Percentiles rank a stretch among this genome's conserved stretches.
phyloP scores from a whole-genome alignment of 2,888 invertebrate genomes.

The Hydriomena furcata region DNA sequence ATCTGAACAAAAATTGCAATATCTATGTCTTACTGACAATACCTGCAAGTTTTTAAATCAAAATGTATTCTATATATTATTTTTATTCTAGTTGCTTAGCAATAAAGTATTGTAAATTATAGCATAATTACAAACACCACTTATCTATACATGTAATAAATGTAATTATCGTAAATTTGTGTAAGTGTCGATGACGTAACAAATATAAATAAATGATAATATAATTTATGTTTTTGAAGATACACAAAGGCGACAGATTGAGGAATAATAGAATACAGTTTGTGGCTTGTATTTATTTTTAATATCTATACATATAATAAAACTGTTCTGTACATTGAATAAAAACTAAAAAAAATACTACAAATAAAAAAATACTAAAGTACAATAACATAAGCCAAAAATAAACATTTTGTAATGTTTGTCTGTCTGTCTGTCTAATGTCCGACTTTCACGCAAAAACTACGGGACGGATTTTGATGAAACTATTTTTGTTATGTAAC shows the following conservation, averaged over 20 bases:
- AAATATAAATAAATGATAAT: slow-evolving; percentile 19
- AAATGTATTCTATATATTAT: background rate
- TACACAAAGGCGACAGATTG: background rate
- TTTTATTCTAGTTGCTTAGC: background rate
- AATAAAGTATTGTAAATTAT: slow-evolving; percentile 16
- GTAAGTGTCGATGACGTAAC: slow-evolving; percentile 27
- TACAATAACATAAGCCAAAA: too few relatives aligned
- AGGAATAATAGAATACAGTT: background rate
- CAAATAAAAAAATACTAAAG: too few relatives aligned
- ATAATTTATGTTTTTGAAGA: background rate
- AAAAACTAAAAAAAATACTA: too few relatives aligned
- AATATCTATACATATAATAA: too few relatives aligned
- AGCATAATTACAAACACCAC: slow-evolving; percentile 16
- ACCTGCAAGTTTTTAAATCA: background rate
- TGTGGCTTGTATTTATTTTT: background rate
- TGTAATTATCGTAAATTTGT: slow-evolving; percentile 29
- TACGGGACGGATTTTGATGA: too few relatives aligned
- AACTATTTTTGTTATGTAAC: too few relatives aligned
- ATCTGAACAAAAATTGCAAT: too few relatives aligned
- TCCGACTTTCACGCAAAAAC: too few relatives aligned
- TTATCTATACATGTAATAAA: slow-evolving; percentile 39
- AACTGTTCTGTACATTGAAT: too few relatives aligned
- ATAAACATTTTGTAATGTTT: too few relatives aligned
- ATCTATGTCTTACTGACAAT: too few relatives aligned
- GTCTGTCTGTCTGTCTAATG: too few relatives aligned